Conservation (phyloP, 2,113 vertebrate genomes). For the Scartelaos histophorus region DNA sequence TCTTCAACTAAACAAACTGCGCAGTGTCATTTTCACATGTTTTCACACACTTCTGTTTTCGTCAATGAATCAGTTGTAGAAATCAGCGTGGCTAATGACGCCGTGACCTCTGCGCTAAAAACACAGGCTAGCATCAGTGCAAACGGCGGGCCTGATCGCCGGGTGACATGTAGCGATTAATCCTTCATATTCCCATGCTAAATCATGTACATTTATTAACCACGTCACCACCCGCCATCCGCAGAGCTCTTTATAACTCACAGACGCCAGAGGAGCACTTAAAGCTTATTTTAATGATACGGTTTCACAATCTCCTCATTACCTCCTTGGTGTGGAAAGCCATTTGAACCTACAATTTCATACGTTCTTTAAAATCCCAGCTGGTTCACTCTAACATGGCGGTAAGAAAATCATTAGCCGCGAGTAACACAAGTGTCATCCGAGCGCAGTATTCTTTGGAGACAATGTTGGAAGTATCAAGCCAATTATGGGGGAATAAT, state of each 20-base stretch:
- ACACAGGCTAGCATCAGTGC: slow-evolving; percentile 20
- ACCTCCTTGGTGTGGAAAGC: slow-evolving; percentile 29
- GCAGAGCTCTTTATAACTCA: neutral
- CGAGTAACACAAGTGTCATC: slow-evolving; percentile 17
- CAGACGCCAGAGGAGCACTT: slow-evolving; percentile 11
- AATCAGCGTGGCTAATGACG: neutral
- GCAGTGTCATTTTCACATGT: too few relatives aligned
- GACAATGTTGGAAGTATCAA: slow-evolving; percentile 31
- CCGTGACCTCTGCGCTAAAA: neutral
- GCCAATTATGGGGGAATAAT: slow-evolving; percentile 35
- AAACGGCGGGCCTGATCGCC: slow-evolving; percentile 29
- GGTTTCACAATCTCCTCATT: slow-evolving; percentile 39
- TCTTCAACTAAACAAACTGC: too few relatives aligned
- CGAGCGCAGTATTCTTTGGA: slow-evolving; percentile 22
- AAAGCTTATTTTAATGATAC: slow-evolving; percentile 43
- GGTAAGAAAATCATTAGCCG: slow-evolving; percentile 14
- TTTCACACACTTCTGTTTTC: too few relatives aligned
- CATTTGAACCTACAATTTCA: slow-evolving; percentile 24
- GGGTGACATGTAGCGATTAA: slow-evolving; percentile 30
- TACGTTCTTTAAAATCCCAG: slow-evolving; percentile 17
- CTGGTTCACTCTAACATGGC: slow-evolving; percentile 11
- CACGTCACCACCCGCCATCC: neutral
- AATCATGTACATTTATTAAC: slow-evolving; percentile 34
- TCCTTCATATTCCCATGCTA: slow-evolving; percentile 9
- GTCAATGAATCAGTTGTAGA: too few relatives aligned